A percentile compares a stretch with the other conserved stretches of the same genome.
Evolutionary conservation across 2,888 invertebrate species (phyloP).

Genomic region (Cylindroiulus punctatus): DNA sequence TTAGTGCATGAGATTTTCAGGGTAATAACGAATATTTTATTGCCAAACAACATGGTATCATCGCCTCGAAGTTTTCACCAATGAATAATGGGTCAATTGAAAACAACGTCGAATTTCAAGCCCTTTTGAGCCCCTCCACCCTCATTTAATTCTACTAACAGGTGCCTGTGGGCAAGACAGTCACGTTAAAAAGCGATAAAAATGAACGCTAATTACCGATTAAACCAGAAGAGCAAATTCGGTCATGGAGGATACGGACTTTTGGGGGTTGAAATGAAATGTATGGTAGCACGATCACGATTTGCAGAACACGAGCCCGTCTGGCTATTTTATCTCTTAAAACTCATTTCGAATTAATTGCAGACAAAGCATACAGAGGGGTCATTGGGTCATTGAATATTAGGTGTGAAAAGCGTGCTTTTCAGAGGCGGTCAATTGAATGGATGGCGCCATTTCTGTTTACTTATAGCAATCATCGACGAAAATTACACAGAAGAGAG

Average conservation of each 20-base stretch:
- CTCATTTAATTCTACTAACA: not conserved
- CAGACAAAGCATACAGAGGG: not conserved
- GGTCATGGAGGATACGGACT: not conserved
- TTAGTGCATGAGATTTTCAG: too few species aligned
- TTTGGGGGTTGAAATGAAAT: not conserved
- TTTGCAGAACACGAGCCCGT: not conserved
- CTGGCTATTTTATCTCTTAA: not conserved
- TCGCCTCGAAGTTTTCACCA: too few species aligned
- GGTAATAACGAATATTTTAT: too few species aligned
- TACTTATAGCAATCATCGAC: not conserved
- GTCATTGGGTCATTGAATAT: not conserved
- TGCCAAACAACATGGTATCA: too few species aligned
- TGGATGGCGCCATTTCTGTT: not conserved
- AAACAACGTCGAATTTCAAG: too few species aligned
- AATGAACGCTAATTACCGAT: not conserved
- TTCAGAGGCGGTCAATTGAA: not conserved
- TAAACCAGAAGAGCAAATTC: not conserved
- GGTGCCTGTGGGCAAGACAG: not conserved
- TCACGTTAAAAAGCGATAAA: slow-evolving; percentile 5
- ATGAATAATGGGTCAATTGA: too few species aligned
- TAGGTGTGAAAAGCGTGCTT: slow-evolving; percentile 5
- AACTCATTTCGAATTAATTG: not conserved
- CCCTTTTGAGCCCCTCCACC: too few species aligned
- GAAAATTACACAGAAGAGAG: not conserved
- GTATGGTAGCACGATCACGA: not conserved